phyloP scores from a whole-genome alignment of 2,797 vertebrate genomes.

The Notamacropus eugenii region DNA sequence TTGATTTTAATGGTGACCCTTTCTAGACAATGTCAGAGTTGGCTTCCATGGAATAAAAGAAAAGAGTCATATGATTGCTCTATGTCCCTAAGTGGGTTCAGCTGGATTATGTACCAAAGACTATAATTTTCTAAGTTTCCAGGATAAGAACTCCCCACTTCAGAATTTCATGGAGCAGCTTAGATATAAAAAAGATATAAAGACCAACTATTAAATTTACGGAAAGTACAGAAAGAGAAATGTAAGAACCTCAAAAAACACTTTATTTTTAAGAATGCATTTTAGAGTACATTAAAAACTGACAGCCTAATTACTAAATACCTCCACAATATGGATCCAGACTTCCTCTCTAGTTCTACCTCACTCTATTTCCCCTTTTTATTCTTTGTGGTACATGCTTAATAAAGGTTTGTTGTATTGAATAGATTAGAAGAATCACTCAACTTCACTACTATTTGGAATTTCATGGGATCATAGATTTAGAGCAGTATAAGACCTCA shows the following conservation, averaged over 20 bases:
- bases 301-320: not conserved
- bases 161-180: not conserved
- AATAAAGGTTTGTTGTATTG: not conserved
- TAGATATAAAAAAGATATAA: not conserved
- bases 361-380: not conserved
- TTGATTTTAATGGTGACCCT: not conserved
- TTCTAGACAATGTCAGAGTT: conserved; percentile 15
- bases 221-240: conserved; percentile 21
- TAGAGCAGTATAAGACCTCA: not conserved
- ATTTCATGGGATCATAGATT: not conserved
- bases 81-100: not conserved
- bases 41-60: not conserved
- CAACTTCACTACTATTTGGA: not conserved
- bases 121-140: conserved; percentile 11
- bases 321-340: not conserved
- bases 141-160: not conserved
- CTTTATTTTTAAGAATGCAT: not conserved
- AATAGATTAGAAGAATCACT: not conserved
- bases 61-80: not conserved
- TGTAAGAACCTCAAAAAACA: not conserved
- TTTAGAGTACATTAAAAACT: not conserved
- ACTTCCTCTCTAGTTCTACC: not conserved
- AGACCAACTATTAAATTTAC: not conserved
- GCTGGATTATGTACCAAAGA: not conserved
- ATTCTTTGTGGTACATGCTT: not conserved